Conservation (phyloP, 2,888 invertebrate species). For the Phymatocera aterrima region DNA sequence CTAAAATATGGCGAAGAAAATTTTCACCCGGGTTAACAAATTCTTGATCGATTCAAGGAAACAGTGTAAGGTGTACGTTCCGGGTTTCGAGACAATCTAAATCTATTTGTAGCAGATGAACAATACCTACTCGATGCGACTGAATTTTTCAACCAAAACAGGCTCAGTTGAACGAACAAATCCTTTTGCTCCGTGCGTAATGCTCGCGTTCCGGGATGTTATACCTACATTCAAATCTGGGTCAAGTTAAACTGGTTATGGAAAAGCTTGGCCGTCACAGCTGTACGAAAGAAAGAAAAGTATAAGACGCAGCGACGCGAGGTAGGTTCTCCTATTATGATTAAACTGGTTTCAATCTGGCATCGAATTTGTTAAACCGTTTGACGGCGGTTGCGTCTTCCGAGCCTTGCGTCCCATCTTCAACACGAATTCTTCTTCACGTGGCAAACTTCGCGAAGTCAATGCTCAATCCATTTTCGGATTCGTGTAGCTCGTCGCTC, state of each 20-base stretch:
- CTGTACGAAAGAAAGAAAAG: constrained; percentile 45
- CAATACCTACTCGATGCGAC: too few relatives aligned
- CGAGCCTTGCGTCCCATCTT: background rate
- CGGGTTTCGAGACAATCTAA: too few relatives aligned
- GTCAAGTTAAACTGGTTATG: constrained; percentile 62
- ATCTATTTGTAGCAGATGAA: too few relatives aligned
- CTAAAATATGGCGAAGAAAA: too few relatives aligned
- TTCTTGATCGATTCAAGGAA: too few relatives aligned
- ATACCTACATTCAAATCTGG: constrained; percentile 54
- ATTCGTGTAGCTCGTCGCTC: too few relatives aligned
- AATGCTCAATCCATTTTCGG: too few relatives aligned
- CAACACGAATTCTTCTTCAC: background rate
- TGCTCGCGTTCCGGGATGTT: background rate
- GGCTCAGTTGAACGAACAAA: too few relatives aligned
- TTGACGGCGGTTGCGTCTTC: constrained; percentile 27
- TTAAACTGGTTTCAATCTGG: constrained; percentile 34
- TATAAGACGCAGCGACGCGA: constrained; percentile 46
- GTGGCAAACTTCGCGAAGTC: background rate
- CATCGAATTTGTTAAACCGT: constrained; percentile 34
- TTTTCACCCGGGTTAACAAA: too few relatives aligned
- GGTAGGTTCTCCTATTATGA: constrained; percentile 50
- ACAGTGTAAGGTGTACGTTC: too few relatives aligned
- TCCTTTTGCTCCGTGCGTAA: too few relatives aligned
- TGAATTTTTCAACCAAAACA: too few relatives aligned
- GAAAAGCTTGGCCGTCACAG: constrained; percentile 60